Percentiles rank a stretch among this genome's conserved stretches.
Evolutionary conservation across 2,113 vertebrate species (phyloP).

Genomic region (Eudorcas thomsonii): DNA sequence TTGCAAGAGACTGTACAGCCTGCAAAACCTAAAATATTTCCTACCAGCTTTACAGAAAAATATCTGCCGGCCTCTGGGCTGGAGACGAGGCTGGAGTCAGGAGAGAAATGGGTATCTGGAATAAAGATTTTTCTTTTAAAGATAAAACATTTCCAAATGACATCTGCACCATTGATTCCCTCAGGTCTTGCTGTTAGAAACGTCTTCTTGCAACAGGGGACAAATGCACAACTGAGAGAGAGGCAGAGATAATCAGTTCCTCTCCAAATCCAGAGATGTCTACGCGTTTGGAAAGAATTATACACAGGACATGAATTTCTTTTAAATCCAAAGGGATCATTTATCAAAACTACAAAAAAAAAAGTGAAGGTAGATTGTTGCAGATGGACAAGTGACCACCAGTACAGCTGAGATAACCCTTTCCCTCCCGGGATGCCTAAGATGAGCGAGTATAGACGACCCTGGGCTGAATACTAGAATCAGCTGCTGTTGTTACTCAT

Average conservation of each 20-base stretch:
- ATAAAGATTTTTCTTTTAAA: conserved; percentile 65
- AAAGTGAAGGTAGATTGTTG: neutral
- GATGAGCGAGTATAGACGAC: too few species aligned
- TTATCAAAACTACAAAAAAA: neutral
- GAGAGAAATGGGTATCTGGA: conserved; percentile 64
- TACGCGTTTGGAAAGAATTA: conserved; percentile 47
- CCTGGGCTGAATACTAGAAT: neutral
- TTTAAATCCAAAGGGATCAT: neutral
- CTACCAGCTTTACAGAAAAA: neutral
- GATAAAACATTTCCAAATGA: conserved; percentile 60
- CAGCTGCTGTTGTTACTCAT: neutral
- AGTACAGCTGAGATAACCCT: neutral
- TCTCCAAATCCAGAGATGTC: conserved; percentile 72
- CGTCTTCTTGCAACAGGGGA: conserved; percentile 60
- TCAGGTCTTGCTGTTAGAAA: conserved; percentile 64
- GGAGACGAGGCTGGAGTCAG: conserved; percentile 25
- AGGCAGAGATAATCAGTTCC: conserved; percentile 53
- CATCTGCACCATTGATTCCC: conserved; percentile 67
- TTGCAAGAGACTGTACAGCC: neutral
- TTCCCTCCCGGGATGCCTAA: neutral
- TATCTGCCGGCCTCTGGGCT: neutral
- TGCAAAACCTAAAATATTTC: neutral
- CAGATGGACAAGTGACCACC: neutral
- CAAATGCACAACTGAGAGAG: conserved; percentile 51
- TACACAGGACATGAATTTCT: neutral